phyloP scores from a whole-genome alignment of 2,113 vertebrate species.

The Anarrhichthys ocellatus region DNA sequence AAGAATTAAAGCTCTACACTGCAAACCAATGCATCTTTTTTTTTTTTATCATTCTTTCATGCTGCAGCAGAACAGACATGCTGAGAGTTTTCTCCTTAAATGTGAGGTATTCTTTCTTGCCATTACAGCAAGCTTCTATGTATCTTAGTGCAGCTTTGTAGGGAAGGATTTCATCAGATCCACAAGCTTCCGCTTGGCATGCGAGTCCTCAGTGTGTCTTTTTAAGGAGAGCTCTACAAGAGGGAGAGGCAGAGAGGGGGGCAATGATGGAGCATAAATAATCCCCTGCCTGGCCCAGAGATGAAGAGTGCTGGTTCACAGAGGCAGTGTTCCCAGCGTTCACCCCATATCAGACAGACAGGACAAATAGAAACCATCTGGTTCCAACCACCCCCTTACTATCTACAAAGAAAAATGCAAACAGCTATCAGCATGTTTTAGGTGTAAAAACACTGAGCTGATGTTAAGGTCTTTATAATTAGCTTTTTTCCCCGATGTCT shows the following conservation, averaged over 20 bases:
- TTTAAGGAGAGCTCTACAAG: constrained; percentile 63
- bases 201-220: constrained; percentile 56
- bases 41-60: constrained; percentile 5
- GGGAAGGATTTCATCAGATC: constrained; percentile 52
- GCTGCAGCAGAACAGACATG: neutral
- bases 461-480: constrained; percentile 22
- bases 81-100: constrained; percentile 18
- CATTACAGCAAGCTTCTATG: neutral
- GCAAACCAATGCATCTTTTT: constrained; percentile 10
- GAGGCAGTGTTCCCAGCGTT: constrained; percentile 83
- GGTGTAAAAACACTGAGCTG: constrained; percentile 29
- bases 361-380: constrained; percentile 91
- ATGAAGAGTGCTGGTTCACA: constrained; percentile 82
- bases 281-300: constrained; percentile 82
- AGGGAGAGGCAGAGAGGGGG: constrained; percentile 58
- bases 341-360: constrained; percentile 88
- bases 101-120: constrained; percentile 13
- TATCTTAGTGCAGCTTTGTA: constrained; percentile 40
- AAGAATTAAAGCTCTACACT: constrained; percentile 20
- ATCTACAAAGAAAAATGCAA: constrained; percentile 26
- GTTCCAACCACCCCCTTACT: constrained; percentile 68
- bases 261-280: constrained; percentile 80
- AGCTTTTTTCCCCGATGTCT: neutral
- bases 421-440: constrained; percentile 32
- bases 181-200: constrained; percentile 40